phyloP scores from a whole-genome alignment of 2,888 invertebrate genomes.

The Cataglyphis cursor region DNA sequence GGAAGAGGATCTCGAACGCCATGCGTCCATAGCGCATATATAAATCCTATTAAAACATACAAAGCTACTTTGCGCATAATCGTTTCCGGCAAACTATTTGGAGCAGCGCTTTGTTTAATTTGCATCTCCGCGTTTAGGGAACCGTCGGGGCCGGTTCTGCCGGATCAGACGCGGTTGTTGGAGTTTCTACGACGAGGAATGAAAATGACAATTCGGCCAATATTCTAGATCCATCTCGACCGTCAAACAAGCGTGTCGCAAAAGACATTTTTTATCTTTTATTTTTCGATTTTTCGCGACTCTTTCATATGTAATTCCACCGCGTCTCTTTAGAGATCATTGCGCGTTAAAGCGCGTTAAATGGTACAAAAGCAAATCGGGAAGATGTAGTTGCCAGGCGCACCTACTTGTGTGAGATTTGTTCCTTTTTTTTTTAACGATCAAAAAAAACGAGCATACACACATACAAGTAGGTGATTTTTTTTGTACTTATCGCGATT shows the following conservation, averaged over 20 bases:
- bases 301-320: conserved; percentile 43
- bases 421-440: conserved; percentile 72
- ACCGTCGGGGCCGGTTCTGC: conserved; percentile 3
- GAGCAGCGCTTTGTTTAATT: conserved; percentile 3
- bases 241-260: neutral
- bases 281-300: neutral
- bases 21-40: conserved; percentile 6
- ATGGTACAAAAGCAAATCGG: conserved; percentile 72
- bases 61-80: conserved; percentile 36
- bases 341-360: conserved; percentile 3
- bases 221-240: conserved; percentile 10
- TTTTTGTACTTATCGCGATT: conserved; percentile 34
- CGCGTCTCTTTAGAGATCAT: conserved; percentile 31
- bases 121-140: neutral
- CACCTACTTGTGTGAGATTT: conserved; percentile 84
- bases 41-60: conserved; percentile 11
- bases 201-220: conserved; percentile 35
- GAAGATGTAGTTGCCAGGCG: conserved; percentile 83
- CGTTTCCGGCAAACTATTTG: conserved; percentile 7
- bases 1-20: conserved; percentile 29
- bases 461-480: conserved; percentile 82
- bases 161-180: conserved; percentile 21
- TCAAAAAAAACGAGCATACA: conserved; percentile 74
- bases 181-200: conserved; percentile 33
- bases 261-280: neutral